A percentile compares a stretch with the other conserved stretches of the same genome.
Conservation (phyloP, 2,888 invertebrate genomes). For the Monochamus alternatus region DNA sequence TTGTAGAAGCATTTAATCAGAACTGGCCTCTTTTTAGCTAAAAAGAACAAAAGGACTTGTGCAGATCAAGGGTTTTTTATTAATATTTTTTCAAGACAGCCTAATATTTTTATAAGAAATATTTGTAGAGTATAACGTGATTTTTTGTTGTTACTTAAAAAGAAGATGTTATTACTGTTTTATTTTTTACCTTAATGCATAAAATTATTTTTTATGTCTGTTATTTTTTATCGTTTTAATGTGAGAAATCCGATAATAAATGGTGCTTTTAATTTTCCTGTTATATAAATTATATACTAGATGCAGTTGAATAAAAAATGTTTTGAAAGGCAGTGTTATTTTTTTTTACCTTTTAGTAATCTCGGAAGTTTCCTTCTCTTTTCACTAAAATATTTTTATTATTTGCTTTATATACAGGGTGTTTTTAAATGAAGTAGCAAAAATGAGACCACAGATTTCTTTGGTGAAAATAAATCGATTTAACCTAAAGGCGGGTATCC, state of each 20-base stretch:
- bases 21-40: not conserved
- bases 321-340: constrained; percentile 33
- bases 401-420: too few relatives aligned
- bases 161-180: constrained; percentile 32
- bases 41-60: not conserved
- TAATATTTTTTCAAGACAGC: constrained; percentile 25
- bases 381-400: too few relatives aligned
- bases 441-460: too few relatives aligned
- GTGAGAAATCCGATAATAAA: constrained; percentile 46
- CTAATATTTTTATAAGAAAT: constrained; percentile 49
- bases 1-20: not conserved
- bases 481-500: too few relatives aligned
- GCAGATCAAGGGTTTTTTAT: not conserved
- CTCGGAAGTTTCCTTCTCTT: too few relatives aligned
- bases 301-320: constrained; percentile 53
- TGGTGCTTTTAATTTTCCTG: constrained; percentile 52
- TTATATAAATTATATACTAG: constrained; percentile 48
- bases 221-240: constrained; percentile 47
- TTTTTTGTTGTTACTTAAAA: constrained; percentile 45
- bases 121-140: constrained; percentile 38
- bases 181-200: constrained; percentile 38
- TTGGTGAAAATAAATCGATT: too few relatives aligned
- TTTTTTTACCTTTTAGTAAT: not conserved
- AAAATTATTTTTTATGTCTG: constrained; percentile 41
- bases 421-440: too few relatives aligned